Evolutionary conservation across 92 coral and sea anemone species (phyloP), one percentile per base, ranked within the genome.

Genomic region (Galaxea fascicularis): DNA sequence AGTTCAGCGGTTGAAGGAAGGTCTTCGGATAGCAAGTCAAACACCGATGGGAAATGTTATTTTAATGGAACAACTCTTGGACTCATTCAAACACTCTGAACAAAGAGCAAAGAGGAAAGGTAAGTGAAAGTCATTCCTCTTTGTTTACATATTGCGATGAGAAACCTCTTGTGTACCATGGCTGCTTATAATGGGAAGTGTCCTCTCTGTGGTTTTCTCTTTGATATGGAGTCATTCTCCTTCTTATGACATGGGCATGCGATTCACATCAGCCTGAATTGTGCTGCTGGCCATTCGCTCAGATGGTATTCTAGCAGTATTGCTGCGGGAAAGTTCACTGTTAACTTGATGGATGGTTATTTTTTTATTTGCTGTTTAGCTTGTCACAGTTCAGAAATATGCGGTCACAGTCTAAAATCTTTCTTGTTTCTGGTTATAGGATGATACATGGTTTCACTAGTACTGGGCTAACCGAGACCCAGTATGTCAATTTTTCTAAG

Each of bases 11-110:
- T 69, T 30, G 35, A 66, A 76, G 69, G 67, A 44, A 54, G 54
- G 52, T 26, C 60, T 85, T 0, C 51, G 1, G 10, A 28, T 75
- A 46, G 46, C 72, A 5, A 49, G 44, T 47, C 79, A 70, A 17
- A 85, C 83, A 56, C 70, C 89, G n/a, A 77, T 76, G 72, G 89
- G 89, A 47, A 85, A 76, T 76, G 76, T 76, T 16, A 8, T 51
- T 4, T 26, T 85, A 71, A 35, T 85, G 83, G 89, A 76, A 76
- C 45, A 77, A 11, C 77, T 85, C 6, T 31, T 85, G 77, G 30
- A 85, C 30, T 59, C 54, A 17, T 85, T 85, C 45, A 68, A 76
- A 71, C 41, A 31, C 49, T 59, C 58, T 12, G 70, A 39, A 11
- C 73, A 9, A 17, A n/a, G n/a, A n/a, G n/a, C n/a, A n/a, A n/a